Evolutionary conservation across 2,888 invertebrate genomes (phyloP), one percentile per base, ranked within the genome.

Genomic region (Agriopis marginaria): DNA sequence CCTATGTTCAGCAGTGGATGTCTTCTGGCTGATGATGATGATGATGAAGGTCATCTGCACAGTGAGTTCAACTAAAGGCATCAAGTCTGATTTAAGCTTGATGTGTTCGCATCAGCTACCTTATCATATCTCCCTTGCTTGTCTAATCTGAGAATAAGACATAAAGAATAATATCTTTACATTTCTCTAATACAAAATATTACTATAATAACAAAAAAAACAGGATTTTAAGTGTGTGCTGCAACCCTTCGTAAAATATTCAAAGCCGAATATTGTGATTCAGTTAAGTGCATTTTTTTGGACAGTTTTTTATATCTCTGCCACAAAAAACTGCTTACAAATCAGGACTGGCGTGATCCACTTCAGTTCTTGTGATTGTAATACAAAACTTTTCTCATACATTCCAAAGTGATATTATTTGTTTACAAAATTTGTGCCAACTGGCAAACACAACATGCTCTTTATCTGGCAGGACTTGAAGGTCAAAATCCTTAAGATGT

Each of bases 371-470:
- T 32, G 58, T 58, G 32, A 17, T 58, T 10, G 32, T 58, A 23
- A 23, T n/a, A 44, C 8, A 56, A 17, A 7, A 10, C 17, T 23
- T 45, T 45, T 58, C 0, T 58, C 1, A 45, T 12, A 50, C 51
- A 42, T 42, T 51, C 40, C 17, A 12, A 42, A 51, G 51, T 51
- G 42, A 9, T 14, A 23, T 50, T 49, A 10, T 54, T 54, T 66
- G 66, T 66, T 66, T 66, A 66, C 60, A 12, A 60, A 60, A 23
- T 12, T 55, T 8, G 23, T 66, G 60, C 54, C 66, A 66, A 66
- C 47, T 66, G 53, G 66, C 60, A 60, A 50, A 11, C 17, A 50
- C 3, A 40, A 45, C n/a, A n/a, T 40, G 17, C 40, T 63, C 55
- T 40, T 39, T 32, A 53, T 53, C 5, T 39, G 53, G 17, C 17